Base-by-base conservation (phyloP, 2,888 invertebrate genomes). In the Bombylius discolor region DNA sequence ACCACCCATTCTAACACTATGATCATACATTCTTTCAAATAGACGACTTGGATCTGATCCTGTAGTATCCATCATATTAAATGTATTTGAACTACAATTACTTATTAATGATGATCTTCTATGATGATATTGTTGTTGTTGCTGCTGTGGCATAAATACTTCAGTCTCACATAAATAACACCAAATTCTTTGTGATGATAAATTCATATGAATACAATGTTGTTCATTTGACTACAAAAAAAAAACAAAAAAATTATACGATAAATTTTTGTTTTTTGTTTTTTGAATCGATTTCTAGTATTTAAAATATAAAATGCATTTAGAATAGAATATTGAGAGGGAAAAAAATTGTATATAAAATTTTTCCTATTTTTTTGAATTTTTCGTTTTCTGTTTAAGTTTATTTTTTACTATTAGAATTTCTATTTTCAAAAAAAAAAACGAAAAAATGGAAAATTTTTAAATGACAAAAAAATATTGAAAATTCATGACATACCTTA, bases 141-240 rank as follows among this genome's bases (percentile, higher is more conserved):
- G 14, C 5, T 52, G 45, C 23, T 13, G 70, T 68, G 58, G 79
- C 31, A 55, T 32, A 67, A 84, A 83, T 3, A 94, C 88, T 74
- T 95, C 94, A 53, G 77, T 79, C 66, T 91, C 85, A 76, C 94
- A 95, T 59, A 81, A 71, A 68, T 90, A 90, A 73, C 94, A 95
- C 92, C 94, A 94, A 65, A 93, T 82, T 61, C 92, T 77, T 67
- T 85, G 81, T 1, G 89, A 90, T 2, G 86, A 83, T 56, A 93
- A 73, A 71, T 94, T 93, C 81, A 94, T 84, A 71, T 92, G 85
- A 64, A 89, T 80, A 65, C 85, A 85, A 72, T 92, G 91, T 14
- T 75, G 71, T 45, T 81, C 81, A 64, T 79, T 78, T 59, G 78
- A 79, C 81, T 86, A 64, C 47, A 70, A 66, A 55, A 36, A 5